Evolutionary conservation across 2,113 vertebrate species (phyloP).

Genomic region (Syngnathus floridae): DNA sequence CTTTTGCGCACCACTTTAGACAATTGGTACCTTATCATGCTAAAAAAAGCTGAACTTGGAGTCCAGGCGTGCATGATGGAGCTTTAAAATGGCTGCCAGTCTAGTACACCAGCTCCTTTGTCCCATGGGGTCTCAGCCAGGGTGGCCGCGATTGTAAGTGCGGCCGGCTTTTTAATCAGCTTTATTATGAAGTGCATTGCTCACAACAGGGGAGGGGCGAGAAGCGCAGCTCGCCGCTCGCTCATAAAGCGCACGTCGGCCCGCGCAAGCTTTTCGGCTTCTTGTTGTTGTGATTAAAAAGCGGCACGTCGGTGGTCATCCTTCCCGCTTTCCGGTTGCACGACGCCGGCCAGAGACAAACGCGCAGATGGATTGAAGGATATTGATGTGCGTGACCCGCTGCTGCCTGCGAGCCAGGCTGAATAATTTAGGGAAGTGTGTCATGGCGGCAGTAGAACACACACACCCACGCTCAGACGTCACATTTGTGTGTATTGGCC

Average conservation of each 20-base stretch:
- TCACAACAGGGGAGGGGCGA: constrained; percentile 45
- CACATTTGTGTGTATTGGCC: constrained; percentile 47
- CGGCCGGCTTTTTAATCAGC: constrained; percentile 62
- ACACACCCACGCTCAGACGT: constrained; percentile 47
- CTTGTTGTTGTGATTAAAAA: constrained; percentile 29
- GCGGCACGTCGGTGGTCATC: constrained; percentile 32
- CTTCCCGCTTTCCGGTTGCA: constrained; percentile 32
- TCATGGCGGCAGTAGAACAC: constrained; percentile 66
- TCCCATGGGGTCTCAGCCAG: constrained; percentile 40
- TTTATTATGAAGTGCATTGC: constrained; percentile 59
- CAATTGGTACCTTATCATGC: constrained; percentile 31
- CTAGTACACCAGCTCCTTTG: constrained; percentile 28
- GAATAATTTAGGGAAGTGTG: constrained; percentile 76
- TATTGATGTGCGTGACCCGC: constrained; percentile 73
- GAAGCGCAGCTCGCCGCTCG: constrained; percentile 45
- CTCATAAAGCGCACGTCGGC: constrained; percentile 33
- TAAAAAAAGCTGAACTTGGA: neutral
- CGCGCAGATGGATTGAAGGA: constrained; percentile 75
- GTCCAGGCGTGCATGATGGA: constrained; percentile 43
- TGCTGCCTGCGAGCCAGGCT: constrained; percentile 73
- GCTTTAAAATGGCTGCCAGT: constrained; percentile 67
- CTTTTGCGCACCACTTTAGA: constrained; percentile 2
- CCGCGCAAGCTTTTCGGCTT: constrained; percentile 17
- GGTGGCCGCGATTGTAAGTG: constrained; percentile 54
- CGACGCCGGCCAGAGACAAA: constrained; percentile 70